phyloP scores from a whole-genome alignment of 2,888 invertebrate species.

The Pandemis cinnamomeana region DNA sequence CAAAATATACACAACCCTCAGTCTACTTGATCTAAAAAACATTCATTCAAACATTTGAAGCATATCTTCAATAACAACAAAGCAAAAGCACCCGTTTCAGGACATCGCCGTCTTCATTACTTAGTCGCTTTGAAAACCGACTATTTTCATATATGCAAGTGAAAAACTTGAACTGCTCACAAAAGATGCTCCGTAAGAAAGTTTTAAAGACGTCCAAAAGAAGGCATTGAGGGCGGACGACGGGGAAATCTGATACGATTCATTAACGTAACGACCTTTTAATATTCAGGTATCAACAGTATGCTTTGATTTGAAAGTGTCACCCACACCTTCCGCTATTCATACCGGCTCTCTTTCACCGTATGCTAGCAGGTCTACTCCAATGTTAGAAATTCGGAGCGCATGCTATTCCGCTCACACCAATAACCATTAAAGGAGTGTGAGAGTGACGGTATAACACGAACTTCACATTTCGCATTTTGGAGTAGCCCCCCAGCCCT shows the following conservation, averaged over 20 bases:
- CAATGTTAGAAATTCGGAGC: too few relatives aligned
- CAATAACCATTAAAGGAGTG: too few relatives aligned
- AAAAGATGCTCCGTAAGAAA: constrained; percentile 67
- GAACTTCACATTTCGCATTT: too few relatives aligned
- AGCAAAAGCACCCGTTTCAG: constrained; percentile 19
- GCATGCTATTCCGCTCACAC: too few relatives aligned
- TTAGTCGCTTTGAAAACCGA: constrained; percentile 44
- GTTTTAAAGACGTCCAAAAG: constrained; percentile 70
- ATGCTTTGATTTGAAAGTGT: constrained; percentile 80
- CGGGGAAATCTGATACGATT: constrained; percentile 83
- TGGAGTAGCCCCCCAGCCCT: constrained; percentile 29
- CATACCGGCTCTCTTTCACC: constrained; percentile 34
- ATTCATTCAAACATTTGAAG: constrained; percentile 1
- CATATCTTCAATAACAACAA: constrained; percentile 8
- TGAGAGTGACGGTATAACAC: too few relatives aligned
- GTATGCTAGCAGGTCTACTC: background rate
- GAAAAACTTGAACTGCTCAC: constrained; percentile 58
- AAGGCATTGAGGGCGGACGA: constrained; percentile 63
- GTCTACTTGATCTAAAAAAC: constrained; percentile 1
- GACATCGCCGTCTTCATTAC: constrained; percentile 31
- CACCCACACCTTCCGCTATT: constrained; percentile 53
- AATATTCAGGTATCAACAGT: constrained; percentile 70
- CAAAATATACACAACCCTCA: background rate
- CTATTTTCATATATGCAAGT: constrained; percentile 55
- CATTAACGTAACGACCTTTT: constrained; percentile 84